These are phyloP conservation scores for Coelinius sp. DNA, from an alignment of 2,888 invertebrate genomes.

Conservation along the genomic window DNA sequence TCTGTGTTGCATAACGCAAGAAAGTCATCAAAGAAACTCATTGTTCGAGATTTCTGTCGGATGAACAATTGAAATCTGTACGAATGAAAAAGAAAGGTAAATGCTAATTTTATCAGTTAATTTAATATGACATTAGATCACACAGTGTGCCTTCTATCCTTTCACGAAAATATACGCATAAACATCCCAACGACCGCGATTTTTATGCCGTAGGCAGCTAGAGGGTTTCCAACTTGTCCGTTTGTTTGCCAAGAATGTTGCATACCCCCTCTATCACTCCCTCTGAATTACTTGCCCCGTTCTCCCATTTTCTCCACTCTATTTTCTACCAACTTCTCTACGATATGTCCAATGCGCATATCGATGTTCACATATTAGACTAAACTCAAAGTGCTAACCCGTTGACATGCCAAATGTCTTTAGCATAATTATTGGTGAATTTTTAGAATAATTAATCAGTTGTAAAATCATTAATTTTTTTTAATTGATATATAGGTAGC, in stretches of 20 bases:
- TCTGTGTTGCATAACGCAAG: slow-evolving; percentile 12
- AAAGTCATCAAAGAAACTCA: slow-evolving; percentile 14
- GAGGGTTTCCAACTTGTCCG: slow-evolving; percentile 48
- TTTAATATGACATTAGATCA: neutral
- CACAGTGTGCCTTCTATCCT: neutral
- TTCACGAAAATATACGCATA: slow-evolving; percentile 52
- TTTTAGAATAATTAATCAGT: neutral
- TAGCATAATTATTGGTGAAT: neutral
- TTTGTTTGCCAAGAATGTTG: slow-evolving; percentile 57
- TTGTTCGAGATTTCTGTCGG: slow-evolving; percentile 4
- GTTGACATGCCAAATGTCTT: neutral
- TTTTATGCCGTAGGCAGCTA: slow-evolving; percentile 55
- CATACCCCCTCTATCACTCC: slow-evolving; percentile 45
- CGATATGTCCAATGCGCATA: neutral
- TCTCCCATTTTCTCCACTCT: neutral
- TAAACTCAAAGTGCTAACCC: slow-evolving; percentile 1
- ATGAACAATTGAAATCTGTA: neutral
- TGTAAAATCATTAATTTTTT: slow-evolving; percentile 6
- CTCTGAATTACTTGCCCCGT: neutral
- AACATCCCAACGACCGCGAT: slow-evolving; percentile 58
- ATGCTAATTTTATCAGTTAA: slow-evolving; percentile 34
- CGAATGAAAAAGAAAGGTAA: neutral
- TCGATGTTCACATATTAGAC: slow-evolving; percentile 14
- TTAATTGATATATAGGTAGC: slow-evolving; percentile 20
- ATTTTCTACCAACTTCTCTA: neutral